Conservation (phyloP, 2,888 invertebrate genomes). For the Epiblema foenella region DNA sequence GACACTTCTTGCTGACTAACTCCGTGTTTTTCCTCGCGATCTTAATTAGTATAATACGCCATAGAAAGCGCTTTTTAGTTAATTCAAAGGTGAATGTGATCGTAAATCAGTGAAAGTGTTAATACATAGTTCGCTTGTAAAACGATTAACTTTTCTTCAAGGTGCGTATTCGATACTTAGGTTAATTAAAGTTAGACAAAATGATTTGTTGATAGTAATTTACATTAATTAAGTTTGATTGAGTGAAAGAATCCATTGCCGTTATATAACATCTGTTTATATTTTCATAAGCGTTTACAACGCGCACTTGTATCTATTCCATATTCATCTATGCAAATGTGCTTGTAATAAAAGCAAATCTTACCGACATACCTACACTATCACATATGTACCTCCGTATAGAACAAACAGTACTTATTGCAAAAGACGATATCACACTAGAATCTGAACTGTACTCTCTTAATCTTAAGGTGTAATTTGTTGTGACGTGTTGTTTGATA, state of each 20-base stretch:
- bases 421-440: slow-evolving; percentile 3
- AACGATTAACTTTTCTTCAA: slow-evolving; percentile 52
- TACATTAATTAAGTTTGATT: slow-evolving; percentile 38
- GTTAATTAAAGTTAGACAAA: slow-evolving; percentile 43
- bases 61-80: slow-evolving; percentile 40
- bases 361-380: slow-evolving; percentile 31
- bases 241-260: slow-evolving; percentile 33
- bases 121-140: slow-evolving; percentile 49
- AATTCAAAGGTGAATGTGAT: slow-evolving; percentile 42
- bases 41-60: slow-evolving; percentile 50
- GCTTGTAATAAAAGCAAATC: slow-evolving; percentile 27
- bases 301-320: slow-evolving; percentile 14
- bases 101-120: slow-evolving; percentile 55
- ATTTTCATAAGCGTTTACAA: slow-evolving; percentile 5
- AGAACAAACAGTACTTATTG: slow-evolving; percentile 33
- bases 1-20: slow-evolving; percentile 72
- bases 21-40: slow-evolving; percentile 50
- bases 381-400: slow-evolving; percentile 8
- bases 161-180: slow-evolving; percentile 53
- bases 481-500: slow-evolving; percentile 59
- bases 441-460: slow-evolving; percentile 4
- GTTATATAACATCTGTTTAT: slow-evolving; percentile 33
- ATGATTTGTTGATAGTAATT: slow-evolving; percentile 36
- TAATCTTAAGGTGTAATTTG: slow-evolving; percentile 50
- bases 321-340: slow-evolving; percentile 32